Evolutionary conservation across 2,113 vertebrate genomes (phyloP).

Genomic region (Heterotilapia buettikoferi): DNA sequence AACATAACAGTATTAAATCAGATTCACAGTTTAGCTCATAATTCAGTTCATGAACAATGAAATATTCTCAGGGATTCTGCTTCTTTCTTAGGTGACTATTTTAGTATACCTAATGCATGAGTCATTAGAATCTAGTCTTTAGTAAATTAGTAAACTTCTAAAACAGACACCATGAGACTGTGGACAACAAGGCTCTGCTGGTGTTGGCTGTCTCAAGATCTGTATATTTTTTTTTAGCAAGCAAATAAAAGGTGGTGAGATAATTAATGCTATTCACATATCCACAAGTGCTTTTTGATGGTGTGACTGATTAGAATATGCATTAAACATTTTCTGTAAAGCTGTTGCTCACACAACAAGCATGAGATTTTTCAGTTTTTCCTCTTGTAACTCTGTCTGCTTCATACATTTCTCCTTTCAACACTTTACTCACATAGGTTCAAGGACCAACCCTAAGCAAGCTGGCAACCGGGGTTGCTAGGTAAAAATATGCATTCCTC

Average conservation of each 20-base stretch:
- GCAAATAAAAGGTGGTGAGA: not conserved
- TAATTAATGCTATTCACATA: not conserved
- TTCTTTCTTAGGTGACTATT: not conserved
- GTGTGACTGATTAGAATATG: not conserved
- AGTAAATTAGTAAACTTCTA: not conserved
- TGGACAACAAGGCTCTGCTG: not conserved
- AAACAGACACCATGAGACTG: not conserved
- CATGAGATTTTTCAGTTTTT: not conserved
- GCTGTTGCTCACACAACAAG: not conserved
- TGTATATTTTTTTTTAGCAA: not conserved
- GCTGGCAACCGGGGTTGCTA: not conserved
- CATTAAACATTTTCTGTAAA: not conserved
- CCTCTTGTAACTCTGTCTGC: not conserved
- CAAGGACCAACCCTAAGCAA: not conserved
- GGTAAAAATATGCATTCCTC: not conserved
- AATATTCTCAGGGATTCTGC: not conserved
- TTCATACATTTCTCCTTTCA: not conserved
- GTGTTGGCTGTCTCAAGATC: not conserved
- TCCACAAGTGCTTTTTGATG: not conserved
- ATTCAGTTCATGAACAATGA: not conserved
- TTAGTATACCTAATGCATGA: not conserved
- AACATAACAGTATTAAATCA: not conserved
- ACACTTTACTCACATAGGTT: not conserved
- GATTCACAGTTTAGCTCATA: not conserved
- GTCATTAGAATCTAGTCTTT: not conserved